A percentile compares a stretch with the other conserved stretches of the same genome.
Conservation (phyloP, 2,888 invertebrate genomes). For the Ormia ochracea region DNA sequence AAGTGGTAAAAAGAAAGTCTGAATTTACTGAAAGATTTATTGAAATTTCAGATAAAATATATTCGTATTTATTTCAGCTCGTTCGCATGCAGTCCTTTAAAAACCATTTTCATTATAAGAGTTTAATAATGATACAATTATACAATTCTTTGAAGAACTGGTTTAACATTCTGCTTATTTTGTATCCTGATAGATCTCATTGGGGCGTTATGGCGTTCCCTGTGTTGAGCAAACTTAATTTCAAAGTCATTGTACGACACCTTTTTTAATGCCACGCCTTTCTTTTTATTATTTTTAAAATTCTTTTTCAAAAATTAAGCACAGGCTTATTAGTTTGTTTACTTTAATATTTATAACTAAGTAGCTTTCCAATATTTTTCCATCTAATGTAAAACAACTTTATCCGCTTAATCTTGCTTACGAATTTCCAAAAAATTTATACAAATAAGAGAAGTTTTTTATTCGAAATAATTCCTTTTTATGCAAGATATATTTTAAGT, state of each 20-base stretch:
- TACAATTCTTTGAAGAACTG: no score
- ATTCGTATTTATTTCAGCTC: background rate
- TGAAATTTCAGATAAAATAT: background rate
- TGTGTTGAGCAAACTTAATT: no score
- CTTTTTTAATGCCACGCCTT: background rate
- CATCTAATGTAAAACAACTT: conserved; percentile 9
- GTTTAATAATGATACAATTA: no score
- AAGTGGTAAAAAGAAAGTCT: background rate
- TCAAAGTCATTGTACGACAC: no score
- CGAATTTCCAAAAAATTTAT: background rate
- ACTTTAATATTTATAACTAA: background rate
- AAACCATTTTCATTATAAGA: no score
- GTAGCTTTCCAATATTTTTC: background rate
- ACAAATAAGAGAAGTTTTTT: background rate
- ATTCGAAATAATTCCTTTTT: background rate
- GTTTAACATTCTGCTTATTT: no score
- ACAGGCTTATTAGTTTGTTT: background rate
- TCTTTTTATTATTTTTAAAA: background rate
- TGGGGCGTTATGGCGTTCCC: no score
- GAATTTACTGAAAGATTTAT: background rate
- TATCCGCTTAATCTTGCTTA: background rate
- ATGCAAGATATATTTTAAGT: background rate
- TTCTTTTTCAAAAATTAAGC: background rate
- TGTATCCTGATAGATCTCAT: no score
- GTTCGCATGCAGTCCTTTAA: no score